phyloP scores from a whole-genome alignment of 53 echinoderm and acorn worm genomes.

The Temnopleurus reevesii region DNA sequence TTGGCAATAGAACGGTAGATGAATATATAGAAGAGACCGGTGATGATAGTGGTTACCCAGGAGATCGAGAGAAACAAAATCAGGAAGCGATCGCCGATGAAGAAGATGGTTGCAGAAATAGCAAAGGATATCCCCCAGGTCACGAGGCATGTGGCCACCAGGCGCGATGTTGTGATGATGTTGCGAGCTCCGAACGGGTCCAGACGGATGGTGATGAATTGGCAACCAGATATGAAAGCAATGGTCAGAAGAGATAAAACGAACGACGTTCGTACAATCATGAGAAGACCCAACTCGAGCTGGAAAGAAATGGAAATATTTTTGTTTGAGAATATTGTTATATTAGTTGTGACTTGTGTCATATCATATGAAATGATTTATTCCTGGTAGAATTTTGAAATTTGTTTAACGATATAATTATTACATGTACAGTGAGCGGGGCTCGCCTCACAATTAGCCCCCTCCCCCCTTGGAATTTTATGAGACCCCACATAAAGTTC shows the following conservation, averaged over 20 bases:
- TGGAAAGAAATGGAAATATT: background rate
- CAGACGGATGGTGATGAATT: background rate
- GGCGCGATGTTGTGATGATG: background rate
- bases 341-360: too few relatives aligned
- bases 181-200: background rate
- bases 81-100: background rate
- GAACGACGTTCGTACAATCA: background rate
- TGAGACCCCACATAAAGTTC: too few relatives aligned
- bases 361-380: too few relatives aligned
- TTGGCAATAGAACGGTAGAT: background rate
- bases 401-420: too few relatives aligned
- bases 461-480: too few relatives aligned
- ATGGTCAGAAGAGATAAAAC: background rate
- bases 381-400: too few relatives aligned
- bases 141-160: background rate
- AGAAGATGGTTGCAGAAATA: background rate
- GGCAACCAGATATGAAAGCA: background rate
- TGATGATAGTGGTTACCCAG: background rate
- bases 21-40: background rate
- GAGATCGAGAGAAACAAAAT: background rate
- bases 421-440: too few relatives aligned
- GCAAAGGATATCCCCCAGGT: background rate
- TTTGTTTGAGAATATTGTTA: background rate
- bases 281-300: background rate
- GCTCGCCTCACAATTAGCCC: too few relatives aligned